These are phyloP conservation scores for Ochropleura leucogaster DNA, from an alignment of 2,888 invertebrate genomes.

Conservation along the genomic window DNA sequence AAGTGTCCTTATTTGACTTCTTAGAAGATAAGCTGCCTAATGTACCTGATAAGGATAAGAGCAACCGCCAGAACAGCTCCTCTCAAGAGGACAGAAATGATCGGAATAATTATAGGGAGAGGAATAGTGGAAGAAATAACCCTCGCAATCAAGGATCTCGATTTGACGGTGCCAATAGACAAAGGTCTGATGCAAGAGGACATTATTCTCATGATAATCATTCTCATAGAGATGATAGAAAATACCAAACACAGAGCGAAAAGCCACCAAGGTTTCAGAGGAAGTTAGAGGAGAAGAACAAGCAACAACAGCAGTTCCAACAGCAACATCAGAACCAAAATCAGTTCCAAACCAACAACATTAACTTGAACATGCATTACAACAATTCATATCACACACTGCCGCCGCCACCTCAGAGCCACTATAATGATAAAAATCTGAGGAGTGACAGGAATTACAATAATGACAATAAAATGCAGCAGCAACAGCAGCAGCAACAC, in stretches of 20 bases:
- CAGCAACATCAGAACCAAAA: slow-evolving; percentile 73
- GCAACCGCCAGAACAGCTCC: slow-evolving; percentile 76
- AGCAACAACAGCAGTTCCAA: slow-evolving; percentile 81
- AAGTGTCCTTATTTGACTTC: slow-evolving; percentile 95
- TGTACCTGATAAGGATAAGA: slow-evolving; percentile 87
- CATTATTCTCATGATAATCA: slow-evolving; percentile 83
- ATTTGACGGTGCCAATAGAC: slow-evolving; percentile 78
- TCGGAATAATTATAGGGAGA: slow-evolving; percentile 80
- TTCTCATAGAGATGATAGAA: slow-evolving; percentile 82
- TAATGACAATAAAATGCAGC: slow-evolving; percentile 76
- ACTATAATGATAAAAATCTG: slow-evolving; percentile 79
- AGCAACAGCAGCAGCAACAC: slow-evolving; percentile 63
- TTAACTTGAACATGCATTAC: slow-evolving; percentile 76
- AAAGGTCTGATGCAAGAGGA: slow-evolving; percentile 80
- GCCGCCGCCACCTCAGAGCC: slow-evolving; percentile 70
- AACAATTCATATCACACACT: slow-evolving; percentile 78
- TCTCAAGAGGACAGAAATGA: slow-evolving; percentile 81
- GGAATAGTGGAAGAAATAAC: slow-evolving; percentile 79
- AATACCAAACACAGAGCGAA: slow-evolving; percentile 86
- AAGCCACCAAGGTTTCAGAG: slow-evolving; percentile 92
- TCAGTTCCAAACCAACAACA: slow-evolving; percentile 67
- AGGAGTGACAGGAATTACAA: slow-evolving; percentile 76
- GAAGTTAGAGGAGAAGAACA: slow-evolving; percentile 87
- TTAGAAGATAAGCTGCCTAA: slow-evolving; percentile 94
- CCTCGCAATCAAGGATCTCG: slow-evolving; percentile 79